Base-by-base conservation (phyloP, 2,888 invertebrate genomes). In the Latrodectus elegans region DNA sequence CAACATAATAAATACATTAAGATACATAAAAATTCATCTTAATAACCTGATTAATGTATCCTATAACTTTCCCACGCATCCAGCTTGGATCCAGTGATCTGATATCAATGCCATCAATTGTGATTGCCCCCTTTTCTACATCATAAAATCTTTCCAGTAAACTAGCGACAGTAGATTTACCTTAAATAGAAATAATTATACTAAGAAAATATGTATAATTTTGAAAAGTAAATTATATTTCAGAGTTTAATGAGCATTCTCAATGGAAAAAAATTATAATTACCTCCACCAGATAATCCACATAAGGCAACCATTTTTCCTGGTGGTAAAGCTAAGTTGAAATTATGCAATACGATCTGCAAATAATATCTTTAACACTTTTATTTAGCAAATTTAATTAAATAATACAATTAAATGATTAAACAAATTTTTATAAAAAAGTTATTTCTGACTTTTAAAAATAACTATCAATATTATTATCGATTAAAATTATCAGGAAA, bases 261-360 rank as follows among this genome's bases (percentile, higher is more conserved):
- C n/a, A 51, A 51, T 49, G 51, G 38, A 10, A 38, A 26, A n/a
- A 68, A 38, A n/a, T 71, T 49, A 71, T 22, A 15, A 53, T 8
- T 89, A 89, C 98, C 98, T 91, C 97, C 97, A 2, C 99, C 99
- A 67, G 97, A 98, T 0, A 96, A 94, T 0, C 99, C 97, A 52
- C 98, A 98, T 60, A 99, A 94, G 0, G 99, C 99, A 0, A 98
- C 95, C 0, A 97, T 96, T 92, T 96, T 95, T 0, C 98, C 98
- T 8, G 96, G 95, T 0, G 96, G 96, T 90, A 99, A 94, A 81
- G 93, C 94, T 78, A 99, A 92, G 91, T 94, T 96, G 91, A 99
- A 97, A 91, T 97, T 94, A 89, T 95, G 95, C 72, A 99, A 92
- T n/a, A 98, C 95, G 51, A 93, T 91, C 95, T 96, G 93, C 14